Conservation (phyloP, 2,888 invertebrate species). For the Lysandra coridon region DNA sequence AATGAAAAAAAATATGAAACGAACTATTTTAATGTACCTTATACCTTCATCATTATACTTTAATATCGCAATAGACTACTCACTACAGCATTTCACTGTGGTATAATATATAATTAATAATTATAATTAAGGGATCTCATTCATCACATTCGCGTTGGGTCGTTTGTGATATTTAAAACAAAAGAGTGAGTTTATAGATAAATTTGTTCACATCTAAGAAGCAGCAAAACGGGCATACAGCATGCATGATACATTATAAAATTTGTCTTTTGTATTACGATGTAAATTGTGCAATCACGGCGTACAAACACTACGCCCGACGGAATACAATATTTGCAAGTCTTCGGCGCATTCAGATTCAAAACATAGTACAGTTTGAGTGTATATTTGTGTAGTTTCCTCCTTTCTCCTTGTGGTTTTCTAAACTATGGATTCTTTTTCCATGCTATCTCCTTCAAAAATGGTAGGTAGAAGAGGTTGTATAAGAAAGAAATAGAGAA, state of each 20-base stretch:
- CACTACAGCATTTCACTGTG: too few species aligned
- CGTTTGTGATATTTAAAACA: not conserved
- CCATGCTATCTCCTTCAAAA: conserved; percentile 79
- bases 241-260: not conserved
- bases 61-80: too few species aligned
- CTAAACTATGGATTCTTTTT: conserved; percentile 76
- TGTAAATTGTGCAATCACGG: conserved; percentile 37
- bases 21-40: too few species aligned
- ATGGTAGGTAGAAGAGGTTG: conserved; percentile 81
- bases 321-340: conserved; percentile 31
- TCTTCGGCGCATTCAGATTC: conserved; percentile 35
- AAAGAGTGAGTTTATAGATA: not conserved
- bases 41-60: too few species aligned
- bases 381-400: conserved; percentile 39
- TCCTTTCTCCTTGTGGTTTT: conserved; percentile 50
- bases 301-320: conserved; percentile 24
- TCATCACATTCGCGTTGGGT: not conserved
- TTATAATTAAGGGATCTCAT: too few species aligned
- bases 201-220: not conserved
- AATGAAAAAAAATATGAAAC: too few species aligned
- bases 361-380: conserved; percentile 27
- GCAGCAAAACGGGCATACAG: not conserved
- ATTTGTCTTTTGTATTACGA: conserved; percentile 7
- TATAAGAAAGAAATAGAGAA: conserved; percentile 67
- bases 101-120: too few species aligned